Percentiles rank a stretch among this genome's conserved stretches.
phyloP scores from a whole-genome alignment of 2,888 invertebrate genomes.

The Lasius platythorax region DNA sequence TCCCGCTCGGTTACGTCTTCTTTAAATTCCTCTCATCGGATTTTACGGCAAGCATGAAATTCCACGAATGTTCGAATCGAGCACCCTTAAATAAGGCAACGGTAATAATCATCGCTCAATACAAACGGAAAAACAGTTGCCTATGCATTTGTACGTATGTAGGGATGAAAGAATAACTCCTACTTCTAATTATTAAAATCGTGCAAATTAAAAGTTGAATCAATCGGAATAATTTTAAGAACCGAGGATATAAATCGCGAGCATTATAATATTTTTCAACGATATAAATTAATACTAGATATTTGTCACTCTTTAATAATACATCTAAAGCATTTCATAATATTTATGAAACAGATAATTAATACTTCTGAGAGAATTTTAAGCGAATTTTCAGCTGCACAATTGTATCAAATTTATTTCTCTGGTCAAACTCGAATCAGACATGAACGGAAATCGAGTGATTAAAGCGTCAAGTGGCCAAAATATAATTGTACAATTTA shows the following conservation, averaged over 20 bases:
- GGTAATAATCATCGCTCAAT: background rate
- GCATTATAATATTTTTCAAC: background rate
- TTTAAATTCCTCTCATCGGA: slow-evolving; percentile 43
- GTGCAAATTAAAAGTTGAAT: background rate
- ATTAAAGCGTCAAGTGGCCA: background rate
- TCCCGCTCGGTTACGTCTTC: slow-evolving; percentile 21
- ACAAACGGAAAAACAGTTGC: background rate
- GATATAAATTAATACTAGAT: slow-evolving; percentile 1
- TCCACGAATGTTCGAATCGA: slow-evolving; percentile 19
- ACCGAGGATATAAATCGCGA: background rate
- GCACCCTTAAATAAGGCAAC: slow-evolving; percentile 3
- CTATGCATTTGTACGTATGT: background rate
- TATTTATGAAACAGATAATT: background rate
- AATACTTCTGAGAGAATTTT: background rate
- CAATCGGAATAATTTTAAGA: background rate
- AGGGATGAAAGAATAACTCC: background rate
- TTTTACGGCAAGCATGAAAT: slow-evolving; percentile 35
- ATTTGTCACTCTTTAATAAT: background rate
- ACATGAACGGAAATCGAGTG: background rate
- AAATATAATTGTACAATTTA: background rate
- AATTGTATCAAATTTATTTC: slow-evolving; percentile 13
- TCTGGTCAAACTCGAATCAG: background rate
- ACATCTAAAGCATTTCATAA: background rate
- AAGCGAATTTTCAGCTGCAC: background rate
- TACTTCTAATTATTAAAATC: background rate